Evolutionary conservation across 2,797 vertebrate species (phyloP).

Genomic region (Aphelocoma californica): DNA sequence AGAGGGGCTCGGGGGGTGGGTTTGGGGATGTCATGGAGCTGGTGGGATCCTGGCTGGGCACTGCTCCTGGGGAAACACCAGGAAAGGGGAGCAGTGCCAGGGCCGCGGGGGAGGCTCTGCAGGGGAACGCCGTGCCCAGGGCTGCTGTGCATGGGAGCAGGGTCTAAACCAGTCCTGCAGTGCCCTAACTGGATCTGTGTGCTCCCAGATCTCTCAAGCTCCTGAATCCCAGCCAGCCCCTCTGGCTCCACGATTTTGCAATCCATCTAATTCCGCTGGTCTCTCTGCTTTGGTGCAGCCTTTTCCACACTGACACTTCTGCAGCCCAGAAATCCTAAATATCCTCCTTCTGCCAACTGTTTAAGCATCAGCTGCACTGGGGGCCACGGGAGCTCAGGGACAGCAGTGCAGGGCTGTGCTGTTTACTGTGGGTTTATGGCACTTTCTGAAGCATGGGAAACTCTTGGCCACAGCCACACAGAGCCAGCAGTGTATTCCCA

Average conservation of each 20-base stretch:
- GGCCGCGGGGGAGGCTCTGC: not conserved
- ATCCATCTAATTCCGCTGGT: not conserved
- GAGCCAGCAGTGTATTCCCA: not conserved
- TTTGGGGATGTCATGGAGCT: accelerated
- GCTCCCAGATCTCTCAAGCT: not conserved
- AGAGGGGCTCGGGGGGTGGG: too few relatives aligned
- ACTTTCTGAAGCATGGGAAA: constrained; percentile 25
- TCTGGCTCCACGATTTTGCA: not conserved
- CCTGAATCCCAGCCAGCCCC: not conserved
- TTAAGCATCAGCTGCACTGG: not conserved
- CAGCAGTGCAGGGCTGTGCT: not conserved
- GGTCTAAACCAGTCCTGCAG: not conserved
- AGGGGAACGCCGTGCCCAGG: not conserved
- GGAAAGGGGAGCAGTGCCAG: not conserved
- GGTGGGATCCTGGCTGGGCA: not conserved
- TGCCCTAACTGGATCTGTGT: accelerated
- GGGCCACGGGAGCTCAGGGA: not conserved
- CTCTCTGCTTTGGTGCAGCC: not conserved
- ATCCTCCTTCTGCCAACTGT: not conserved
- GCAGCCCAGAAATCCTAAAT: not conserved
- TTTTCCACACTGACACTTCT: not conserved
- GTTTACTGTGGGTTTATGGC: not conserved
- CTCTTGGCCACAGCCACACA: not conserved
- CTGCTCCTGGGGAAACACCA: accelerated
- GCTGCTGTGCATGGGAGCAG: not conserved